Conservation (phyloP, 2,797 vertebrate genomes). For the Cetoscarus ocellatus region DNA sequence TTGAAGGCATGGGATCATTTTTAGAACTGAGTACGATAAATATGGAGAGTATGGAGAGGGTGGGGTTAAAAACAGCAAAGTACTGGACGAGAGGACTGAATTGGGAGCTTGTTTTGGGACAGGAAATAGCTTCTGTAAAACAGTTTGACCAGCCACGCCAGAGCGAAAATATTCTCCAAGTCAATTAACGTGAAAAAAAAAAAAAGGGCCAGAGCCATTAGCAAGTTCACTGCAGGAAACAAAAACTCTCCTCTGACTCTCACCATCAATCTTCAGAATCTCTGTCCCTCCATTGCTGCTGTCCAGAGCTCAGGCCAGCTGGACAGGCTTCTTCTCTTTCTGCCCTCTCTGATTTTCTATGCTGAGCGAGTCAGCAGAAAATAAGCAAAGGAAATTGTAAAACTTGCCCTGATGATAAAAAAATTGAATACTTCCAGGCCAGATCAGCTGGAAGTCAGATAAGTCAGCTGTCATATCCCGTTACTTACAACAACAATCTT, state of each 20-base stretch:
- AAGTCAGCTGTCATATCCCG: slow-evolving; percentile 13
- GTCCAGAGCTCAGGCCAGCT: slow-evolving; percentile 67
- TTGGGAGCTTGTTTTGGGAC: slow-evolving; percentile 29
- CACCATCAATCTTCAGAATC: slow-evolving; percentile 17
- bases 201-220: not conserved
- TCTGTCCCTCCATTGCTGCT: slow-evolving; percentile 28
- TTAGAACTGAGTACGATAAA: not conserved
- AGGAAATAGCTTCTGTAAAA: slow-evolving; percentile 63
- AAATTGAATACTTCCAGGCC: slow-evolving; percentile 45
- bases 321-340: slow-evolving; percentile 52
- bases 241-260: slow-evolving; percentile 7
- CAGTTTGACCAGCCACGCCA: slow-evolving; percentile 39
- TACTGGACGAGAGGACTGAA: slow-evolving; percentile 20
- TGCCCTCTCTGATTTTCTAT: slow-evolving; percentile 51
- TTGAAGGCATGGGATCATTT: not conserved
- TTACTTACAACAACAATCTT: too few relatives aligned
- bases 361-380: slow-evolving; percentile 49
- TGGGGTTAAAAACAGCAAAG: slow-evolving; percentile 22
- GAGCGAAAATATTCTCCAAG: slow-evolving; percentile 27
- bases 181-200: slow-evolving; percentile 39
- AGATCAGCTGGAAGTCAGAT: slow-evolving; percentile 37
- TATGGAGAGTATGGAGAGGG: not conserved
- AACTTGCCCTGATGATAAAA: slow-evolving; percentile 47
- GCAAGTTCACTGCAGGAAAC: slow-evolving; percentile 9
- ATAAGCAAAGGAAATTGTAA: slow-evolving; percentile 62